Percentiles rank a stretch among this genome's conserved stretches.
Evolutionary conservation across 2,797 vertebrate genomes (phyloP).

Genomic region (Xiphorhynchus erythropygius): DNA sequence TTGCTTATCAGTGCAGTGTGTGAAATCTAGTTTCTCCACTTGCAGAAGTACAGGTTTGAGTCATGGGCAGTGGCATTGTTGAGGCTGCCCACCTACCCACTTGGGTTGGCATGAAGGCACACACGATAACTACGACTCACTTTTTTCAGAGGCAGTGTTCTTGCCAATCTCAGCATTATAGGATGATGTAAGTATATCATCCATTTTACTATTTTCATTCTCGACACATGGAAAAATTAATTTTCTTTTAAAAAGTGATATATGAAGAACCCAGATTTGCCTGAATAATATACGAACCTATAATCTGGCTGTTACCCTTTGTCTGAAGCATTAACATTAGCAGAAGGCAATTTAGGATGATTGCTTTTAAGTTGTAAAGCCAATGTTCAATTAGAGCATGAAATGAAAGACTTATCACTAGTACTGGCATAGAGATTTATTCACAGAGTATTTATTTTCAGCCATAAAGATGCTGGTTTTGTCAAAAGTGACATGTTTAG

Average conservation of each 20-base stretch:
- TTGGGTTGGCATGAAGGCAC: rapidly evolving
- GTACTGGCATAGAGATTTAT: slow-evolving; percentile 39
- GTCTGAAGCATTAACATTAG: slow-evolving; percentile 62
- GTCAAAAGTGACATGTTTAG: slow-evolving; percentile 38
- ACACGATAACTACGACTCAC: rapidly evolving
- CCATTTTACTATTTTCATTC: slow-evolving; percentile 29
- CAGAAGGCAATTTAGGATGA: slow-evolving; percentile 59
- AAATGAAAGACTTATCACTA: slow-evolving; percentile 59
- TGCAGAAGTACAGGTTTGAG: not conserved
- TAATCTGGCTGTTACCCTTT: slow-evolving; percentile 56
- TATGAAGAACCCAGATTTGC: slow-evolving; percentile 26
- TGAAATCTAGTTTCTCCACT: not conserved
- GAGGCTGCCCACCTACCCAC: not conserved
- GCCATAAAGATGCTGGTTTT: slow-evolving; percentile 24
- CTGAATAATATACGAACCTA: slow-evolving; percentile 59
- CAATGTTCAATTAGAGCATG: slow-evolving; percentile 60
- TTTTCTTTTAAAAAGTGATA: slow-evolving; percentile 46
- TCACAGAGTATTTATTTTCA: slow-evolving; percentile 39
- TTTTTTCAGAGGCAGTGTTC: not conserved
- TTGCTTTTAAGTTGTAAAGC: slow-evolving; percentile 62
- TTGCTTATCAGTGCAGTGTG: not conserved
- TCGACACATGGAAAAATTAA: slow-evolving; percentile 50
- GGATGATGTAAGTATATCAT: slow-evolving; percentile 18
- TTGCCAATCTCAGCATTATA: not conserved
- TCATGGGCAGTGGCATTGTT: not conserved